Evolutionary conservation across 2,797 vertebrate genomes (phyloP).

Genomic region (Gallirallus australis): DNA sequence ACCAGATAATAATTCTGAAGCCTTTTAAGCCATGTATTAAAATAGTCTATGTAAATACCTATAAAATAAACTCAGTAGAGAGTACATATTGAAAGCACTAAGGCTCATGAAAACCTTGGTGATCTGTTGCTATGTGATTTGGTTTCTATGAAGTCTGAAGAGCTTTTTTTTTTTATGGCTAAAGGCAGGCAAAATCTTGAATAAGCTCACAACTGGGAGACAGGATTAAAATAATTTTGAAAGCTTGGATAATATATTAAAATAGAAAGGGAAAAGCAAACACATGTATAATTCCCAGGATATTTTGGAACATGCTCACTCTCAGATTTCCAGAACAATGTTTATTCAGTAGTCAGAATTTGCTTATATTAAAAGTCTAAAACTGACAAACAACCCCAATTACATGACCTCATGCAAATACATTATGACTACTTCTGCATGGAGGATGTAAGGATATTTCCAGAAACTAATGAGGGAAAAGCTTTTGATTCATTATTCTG

Average conservation of each 20-base stretch:
- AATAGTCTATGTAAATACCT: slow-evolving; percentile 17
- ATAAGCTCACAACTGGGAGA: neutral
- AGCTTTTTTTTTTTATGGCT: neutral
- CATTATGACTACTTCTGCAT: neutral
- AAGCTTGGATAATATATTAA: neutral
- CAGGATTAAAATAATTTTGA: neutral
- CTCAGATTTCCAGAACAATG: neutral
- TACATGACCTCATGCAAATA: neutral
- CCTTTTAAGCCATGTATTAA: slow-evolving; percentile 6
- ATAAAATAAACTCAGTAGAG: slow-evolving; percentile 5
- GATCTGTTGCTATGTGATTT: slow-evolving; percentile 48
- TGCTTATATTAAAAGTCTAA: neutral
- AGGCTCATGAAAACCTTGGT: neutral
- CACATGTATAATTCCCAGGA: neutral
- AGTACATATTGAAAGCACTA: neutral
- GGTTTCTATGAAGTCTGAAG: slow-evolving; percentile 14
- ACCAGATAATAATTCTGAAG: neutral
- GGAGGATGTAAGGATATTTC: neutral
- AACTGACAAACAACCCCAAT: neutral
- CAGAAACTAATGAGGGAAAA: neutral
- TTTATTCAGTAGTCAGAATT: neutral
- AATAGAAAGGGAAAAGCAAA: neutral
- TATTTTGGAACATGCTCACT: neutral
- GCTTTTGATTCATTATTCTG: neutral
- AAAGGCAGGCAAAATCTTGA: slow-evolving; percentile 5